A percentile compares a stretch with the other conserved stretches of the same genome.
Conservation (phyloP, 2,888 invertebrate genomes). For the Gari tellinella region DNA sequence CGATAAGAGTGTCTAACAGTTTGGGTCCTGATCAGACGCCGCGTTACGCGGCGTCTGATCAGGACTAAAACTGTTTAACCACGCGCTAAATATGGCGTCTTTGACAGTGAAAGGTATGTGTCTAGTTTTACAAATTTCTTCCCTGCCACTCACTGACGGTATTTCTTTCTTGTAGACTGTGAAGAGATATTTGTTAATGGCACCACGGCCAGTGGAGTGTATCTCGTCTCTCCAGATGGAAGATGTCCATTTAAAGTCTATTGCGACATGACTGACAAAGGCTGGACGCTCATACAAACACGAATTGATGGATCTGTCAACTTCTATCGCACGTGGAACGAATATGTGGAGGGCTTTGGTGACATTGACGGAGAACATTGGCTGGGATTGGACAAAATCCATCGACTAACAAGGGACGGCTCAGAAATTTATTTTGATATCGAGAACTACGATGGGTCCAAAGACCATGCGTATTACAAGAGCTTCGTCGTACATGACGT, state of each 20-base stretch:
- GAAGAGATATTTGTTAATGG: conserved; percentile 26
- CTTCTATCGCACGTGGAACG: conserved; percentile 41
- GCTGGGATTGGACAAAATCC: conserved; percentile 47
- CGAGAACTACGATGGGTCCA: conserved; percentile 33
- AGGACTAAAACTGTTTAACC: too few species aligned
- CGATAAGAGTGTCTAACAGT: too few species aligned
- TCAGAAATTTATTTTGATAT: conserved; percentile 38
- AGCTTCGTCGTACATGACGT: conserved; percentile 39
- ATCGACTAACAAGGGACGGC: conserved; percentile 33
- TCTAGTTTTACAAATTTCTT: too few species aligned
- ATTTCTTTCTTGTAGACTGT: too few species aligned
- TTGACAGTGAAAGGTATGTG: too few species aligned
- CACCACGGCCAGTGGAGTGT: conserved; percentile 17
- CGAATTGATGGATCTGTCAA: conserved; percentile 33
- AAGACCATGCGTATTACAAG: conserved; percentile 35
- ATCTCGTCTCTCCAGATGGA: conserved; percentile 34
- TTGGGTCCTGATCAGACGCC: too few species aligned
- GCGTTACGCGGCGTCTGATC: too few species aligned
- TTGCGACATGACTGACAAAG: conserved; percentile 41
- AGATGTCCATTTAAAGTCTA: conserved; percentile 45
- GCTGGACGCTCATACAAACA: conserved; percentile 40
- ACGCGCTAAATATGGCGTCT: too few species aligned
- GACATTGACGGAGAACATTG: conserved; percentile 36
- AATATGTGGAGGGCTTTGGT: conserved; percentile 42
- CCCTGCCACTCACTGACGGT: too few species aligned